These are phyloP conservation scores for Platyrinchus mystaceus DNA, from an alignment of 2,797 vertebrate species.

Conservation along the genomic window DNA sequence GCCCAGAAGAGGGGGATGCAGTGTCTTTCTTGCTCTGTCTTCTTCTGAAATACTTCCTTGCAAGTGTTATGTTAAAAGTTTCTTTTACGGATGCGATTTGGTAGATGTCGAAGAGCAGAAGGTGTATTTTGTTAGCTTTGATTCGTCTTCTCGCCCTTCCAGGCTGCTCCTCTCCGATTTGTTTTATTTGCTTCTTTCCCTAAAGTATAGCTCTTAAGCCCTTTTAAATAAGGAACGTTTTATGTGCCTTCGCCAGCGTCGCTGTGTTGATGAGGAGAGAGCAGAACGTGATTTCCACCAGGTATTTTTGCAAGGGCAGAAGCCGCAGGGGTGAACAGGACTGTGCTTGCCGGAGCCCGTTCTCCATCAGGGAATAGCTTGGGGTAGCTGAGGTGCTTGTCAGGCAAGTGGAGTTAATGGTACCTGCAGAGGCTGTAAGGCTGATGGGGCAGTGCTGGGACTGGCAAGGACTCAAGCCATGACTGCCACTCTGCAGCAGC, in stretches of 20 bases:
- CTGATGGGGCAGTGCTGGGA: background rate
- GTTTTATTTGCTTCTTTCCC: background rate
- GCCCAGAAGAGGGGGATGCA: rapidly evolving
- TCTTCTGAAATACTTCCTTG: rapidly evolving
- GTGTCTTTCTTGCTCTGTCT: rapidly evolving
- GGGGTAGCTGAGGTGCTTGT: background rate
- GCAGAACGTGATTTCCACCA: background rate
- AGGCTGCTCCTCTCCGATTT: rapidly evolving
- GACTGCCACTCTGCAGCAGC: rapidly evolving
- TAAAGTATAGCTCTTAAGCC: rapidly evolving
- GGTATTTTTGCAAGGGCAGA: background rate
- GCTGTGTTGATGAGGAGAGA: background rate
- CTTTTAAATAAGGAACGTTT: background rate
- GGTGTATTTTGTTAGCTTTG: background rate
- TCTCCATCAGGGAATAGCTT: rapidly evolving
- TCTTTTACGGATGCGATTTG: background rate
- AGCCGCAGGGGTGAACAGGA: background rate
- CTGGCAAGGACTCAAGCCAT: rapidly evolving
- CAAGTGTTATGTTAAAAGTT: rapidly evolving
- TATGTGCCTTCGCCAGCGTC: background rate
- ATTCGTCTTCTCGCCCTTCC: background rate
- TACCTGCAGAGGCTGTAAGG: background rate
- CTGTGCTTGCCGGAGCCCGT: background rate
- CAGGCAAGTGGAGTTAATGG: rapidly evolving
- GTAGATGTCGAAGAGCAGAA: no score